Base-by-base conservation (phyloP, 2,797 vertebrate genomes). In the Cyclura pinguis region DNA sequence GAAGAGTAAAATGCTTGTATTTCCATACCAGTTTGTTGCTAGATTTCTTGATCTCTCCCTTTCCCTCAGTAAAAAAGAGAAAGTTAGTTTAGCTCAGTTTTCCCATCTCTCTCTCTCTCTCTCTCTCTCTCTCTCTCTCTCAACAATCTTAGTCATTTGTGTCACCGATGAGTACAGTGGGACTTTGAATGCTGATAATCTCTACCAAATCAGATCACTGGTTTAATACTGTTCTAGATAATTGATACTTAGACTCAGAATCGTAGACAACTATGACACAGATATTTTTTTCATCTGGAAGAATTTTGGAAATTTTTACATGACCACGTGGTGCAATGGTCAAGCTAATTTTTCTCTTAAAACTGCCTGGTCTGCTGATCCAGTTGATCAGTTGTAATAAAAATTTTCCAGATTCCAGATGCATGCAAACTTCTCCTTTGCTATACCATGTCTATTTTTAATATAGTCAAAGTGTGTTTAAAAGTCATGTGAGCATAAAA, bases 401-500 rank as follows among this genome's bases (percentile, higher is more conserved):
- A 69, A 35, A 1, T 38, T 73, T 35, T 74, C 20, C 57, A 35
- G 55, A 74, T n/a, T 42, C n/a, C n/a, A 29, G n/a, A 4, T 86
- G 72, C 22, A 59, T 29, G 50, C n/a, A 59, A 1, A 14, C n/a
- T 29, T 42, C 24, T 32, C 27, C 24, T 32, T 24, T 42, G 20
- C 27, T 12, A 24, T 50, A 8, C 20, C 13, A 13, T 24, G 69
- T 69, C 50, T 73, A 4, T 50, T 7, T 74, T 24, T 10, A 86
- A 35, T 73, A 55, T 12, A 52, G 32, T 50, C 14, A 81, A 87
- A 62, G 9, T 64, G 29, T 77, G 20, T 14, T 73, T 42, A 62
- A 50, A 22, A 29, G 7, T 57, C 1, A 78, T 32, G 69, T 22
- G 32, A n/a, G 64, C 82, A 35, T 24, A 59, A 0, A 90, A 14